Evolutionary conservation across 2,797 vertebrate species (phyloP).

Genomic region (Nothura maculosa): DNA sequence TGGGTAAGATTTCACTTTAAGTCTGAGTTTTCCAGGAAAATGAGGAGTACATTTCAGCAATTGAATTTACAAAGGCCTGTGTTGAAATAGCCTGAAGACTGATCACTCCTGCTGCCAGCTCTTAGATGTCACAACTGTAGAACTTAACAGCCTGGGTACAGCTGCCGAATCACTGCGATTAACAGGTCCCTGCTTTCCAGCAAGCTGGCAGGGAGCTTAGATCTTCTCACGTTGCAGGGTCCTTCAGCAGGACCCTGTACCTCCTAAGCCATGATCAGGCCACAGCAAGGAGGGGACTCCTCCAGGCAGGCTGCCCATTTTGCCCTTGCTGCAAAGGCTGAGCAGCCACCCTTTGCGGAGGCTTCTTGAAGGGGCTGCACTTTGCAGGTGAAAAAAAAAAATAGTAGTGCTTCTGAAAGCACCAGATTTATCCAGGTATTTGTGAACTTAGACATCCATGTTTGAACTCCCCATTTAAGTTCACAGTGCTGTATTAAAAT

Average conservation of each 20-base stretch:
- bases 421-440: not conserved
- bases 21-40: conserved; percentile 12
- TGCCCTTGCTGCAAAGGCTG: not conserved
- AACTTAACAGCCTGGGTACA: not conserved
- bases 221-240: not conserved
- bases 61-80: not conserved
- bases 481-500: not conserved
- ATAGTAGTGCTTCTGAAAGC: not conserved
- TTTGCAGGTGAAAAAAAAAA: not conserved
- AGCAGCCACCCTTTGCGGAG: not conserved
- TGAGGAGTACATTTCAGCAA: conserved; percentile 13
- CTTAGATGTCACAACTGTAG: not conserved
- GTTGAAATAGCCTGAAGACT: not conserved
- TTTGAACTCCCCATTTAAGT: not conserved
- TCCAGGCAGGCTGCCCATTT: not conserved
- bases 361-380: not conserved
- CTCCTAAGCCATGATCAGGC: not conserved
- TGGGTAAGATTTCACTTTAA: conserved; percentile 13
- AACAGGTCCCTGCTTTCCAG: not conserved
- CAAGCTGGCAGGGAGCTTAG: not conserved
- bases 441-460: not conserved
- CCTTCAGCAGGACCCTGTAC: not conserved
- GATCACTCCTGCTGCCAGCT: not conserved
- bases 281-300: not conserved
- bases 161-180: not conserved